Evolutionary conservation across 2,797 vertebrate species (phyloP), one percentile per base, ranked within the genome.

Genomic region (Ibycter americanus): DNA sequence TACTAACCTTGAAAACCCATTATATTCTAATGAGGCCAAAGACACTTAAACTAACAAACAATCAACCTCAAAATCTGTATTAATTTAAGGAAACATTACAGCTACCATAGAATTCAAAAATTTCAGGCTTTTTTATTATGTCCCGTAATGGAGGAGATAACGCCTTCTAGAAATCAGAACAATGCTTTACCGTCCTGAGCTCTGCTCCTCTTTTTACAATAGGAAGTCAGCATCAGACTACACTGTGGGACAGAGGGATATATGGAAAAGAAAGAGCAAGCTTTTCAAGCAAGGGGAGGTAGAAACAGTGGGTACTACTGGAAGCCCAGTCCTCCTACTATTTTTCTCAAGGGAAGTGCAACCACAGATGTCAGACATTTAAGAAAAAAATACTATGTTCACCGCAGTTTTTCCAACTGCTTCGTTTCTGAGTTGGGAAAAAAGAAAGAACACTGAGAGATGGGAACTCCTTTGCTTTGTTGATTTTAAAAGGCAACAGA

Each of bases 1-100:
- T 94, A 82, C 89, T 97, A 96, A 97, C 96, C 96, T 97, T 97
- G 96, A 96, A 96, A 97, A 91, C 76, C 87, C 83, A 95, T 96
- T 97, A 93, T 95, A 93, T 76, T 96, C 83, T 96, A 96, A 96
- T 96, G 89, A 96, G 85, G 76, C 94, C 89, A 95, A 86, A 91
- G 62, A 46, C 65, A 81, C 65, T 95, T 93, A 79, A 89, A 82
- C 12, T 58, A 91, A 63, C 44, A 87, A 96, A 81, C 18, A 85
- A 59, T 49, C 63, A 52, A 86, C 65, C 76, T 95, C 68, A 91
- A 94, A 91, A 76, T 68, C 76, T 65, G 23, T 82, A 72, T 91
- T 92, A 89, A 85, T 93, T 80, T 92, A 81, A 92, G 72, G 73
- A 96, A 91, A 80, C 0, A 52, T 68, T 90, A 42, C 27, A 8